These are phyloP conservation scores for Rhyacophila evoluta DNA, from an alignment of 2,888 invertebrate genomes.

Conservation along the genomic window DNA sequence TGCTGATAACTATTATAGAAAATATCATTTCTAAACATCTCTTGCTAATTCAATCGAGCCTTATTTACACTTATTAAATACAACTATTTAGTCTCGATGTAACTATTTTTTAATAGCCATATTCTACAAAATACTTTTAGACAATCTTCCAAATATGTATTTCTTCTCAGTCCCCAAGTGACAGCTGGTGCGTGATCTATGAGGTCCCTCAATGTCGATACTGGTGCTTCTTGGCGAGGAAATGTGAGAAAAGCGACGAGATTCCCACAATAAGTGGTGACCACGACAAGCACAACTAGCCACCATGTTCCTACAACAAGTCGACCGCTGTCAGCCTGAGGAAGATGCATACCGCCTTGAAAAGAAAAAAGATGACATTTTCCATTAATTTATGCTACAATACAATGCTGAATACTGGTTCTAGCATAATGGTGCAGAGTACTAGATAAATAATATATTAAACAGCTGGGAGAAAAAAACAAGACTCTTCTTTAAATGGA, in stretches of 20 bases:
- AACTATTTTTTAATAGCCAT: too few relatives aligned
- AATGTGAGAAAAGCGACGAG: conserved; percentile 93
- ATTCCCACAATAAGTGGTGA: conserved; percentile 93
- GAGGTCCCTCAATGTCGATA: conserved; percentile 77
- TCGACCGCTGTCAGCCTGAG: conserved; percentile 87
- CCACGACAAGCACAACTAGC: conserved; percentile 88
- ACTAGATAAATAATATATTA: too few relatives aligned
- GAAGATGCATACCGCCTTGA: conserved; percentile 87
- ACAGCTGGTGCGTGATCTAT: conserved; percentile 69
- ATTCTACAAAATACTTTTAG: conserved; percentile 69
- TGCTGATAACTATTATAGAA: too few relatives aligned
- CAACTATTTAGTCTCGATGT: too few relatives aligned
- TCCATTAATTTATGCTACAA: too few relatives aligned
- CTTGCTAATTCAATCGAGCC: too few relatives aligned
- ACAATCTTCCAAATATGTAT: conserved; percentile 80
- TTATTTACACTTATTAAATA: too few relatives aligned
- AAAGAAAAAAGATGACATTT: conserved; percentile 22
- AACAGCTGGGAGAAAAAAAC: too few relatives aligned
- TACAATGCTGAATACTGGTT: too few relatives aligned
- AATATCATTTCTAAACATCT: too few relatives aligned
- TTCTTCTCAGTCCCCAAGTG: conserved; percentile 82
- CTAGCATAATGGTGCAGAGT: too few relatives aligned
- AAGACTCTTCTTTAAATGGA: too few relatives aligned
- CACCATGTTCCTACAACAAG: conserved; percentile 92
- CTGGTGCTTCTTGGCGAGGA: conserved; percentile 82